Base-by-base conservation (phyloP, 2,113 vertebrate species). In the Pygoscelis adeliae region DNA sequence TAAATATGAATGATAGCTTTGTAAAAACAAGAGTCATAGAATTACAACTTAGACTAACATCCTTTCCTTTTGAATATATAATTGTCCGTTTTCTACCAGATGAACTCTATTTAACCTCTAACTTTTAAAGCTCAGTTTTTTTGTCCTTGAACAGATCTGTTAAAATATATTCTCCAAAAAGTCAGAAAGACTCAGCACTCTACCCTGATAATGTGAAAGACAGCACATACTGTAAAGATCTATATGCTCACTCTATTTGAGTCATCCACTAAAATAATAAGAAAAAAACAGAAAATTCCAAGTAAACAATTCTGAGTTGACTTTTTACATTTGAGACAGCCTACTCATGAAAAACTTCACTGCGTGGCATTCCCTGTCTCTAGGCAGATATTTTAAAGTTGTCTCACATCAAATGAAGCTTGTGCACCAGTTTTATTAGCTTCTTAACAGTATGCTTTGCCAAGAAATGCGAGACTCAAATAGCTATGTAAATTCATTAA, bases 401-500 rank as follows among this genome's bases (percentile, higher is more conserved):
- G 42, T 70, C 56, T 92, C 65, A 46, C 85, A 87, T 16, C 71
- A 93, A 90, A 84, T 58, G 58, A 49, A 83, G 55, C 76, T 55
- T 63, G 62, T 71, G 58, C 55, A 59, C 46, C 76, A 87, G 59
- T 91, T 95, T 95, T 77, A 86, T 94, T 94, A 97, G 80, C 44
- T 91, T 93, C 80, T 93, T 92, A 62, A 62, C 52, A 62, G 36
- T 21, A 69, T 46, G 52, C 78, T 93, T 80, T 92, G 91, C 86
- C 96, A 98, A 98, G 93, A 94, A 97, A 96, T 66, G 32, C 29
- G 80, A 97, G 89, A 86, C 92, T 96, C 94, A 74, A 97, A 91
- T 70, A 97, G 93, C 94, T 96, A 96, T 96, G 94, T 80, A 98
- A 97, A 98, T 98, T 97, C 95, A 98, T 98, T 98, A 98, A 97